Conservation (phyloP, 2,888 invertebrate species). For the Erebia epiphron region DNA sequence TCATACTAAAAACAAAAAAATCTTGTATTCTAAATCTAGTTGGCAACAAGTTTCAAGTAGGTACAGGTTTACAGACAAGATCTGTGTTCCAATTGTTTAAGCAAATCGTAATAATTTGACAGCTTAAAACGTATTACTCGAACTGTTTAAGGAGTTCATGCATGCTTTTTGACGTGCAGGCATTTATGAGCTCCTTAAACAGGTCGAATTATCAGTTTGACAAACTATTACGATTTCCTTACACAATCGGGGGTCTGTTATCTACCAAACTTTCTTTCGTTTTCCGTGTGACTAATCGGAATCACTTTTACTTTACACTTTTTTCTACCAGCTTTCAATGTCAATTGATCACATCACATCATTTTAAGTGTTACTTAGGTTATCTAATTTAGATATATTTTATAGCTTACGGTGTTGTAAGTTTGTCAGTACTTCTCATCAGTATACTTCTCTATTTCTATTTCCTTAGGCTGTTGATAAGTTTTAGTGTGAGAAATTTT, state of each 20-base stretch:
- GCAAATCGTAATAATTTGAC: too few relatives aligned
- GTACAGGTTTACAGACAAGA: too few relatives aligned
- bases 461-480: not conserved
- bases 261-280: conserved; percentile 34
- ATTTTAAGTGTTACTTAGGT: conserved; percentile 9
- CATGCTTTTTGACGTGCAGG: too few relatives aligned
- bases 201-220: too few relatives aligned
- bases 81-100: too few relatives aligned
- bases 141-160: too few relatives aligned
- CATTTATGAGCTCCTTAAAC: too few relatives aligned
- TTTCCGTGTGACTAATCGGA: conserved; percentile 35
- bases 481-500: not conserved
- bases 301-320: conserved; percentile 26
- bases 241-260: not conserved
- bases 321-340: conserved; percentile 36
- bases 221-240: too few relatives aligned
- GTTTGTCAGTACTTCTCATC: not conserved
- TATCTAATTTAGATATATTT: conserved; percentile 10
- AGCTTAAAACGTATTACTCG: too few relatives aligned
- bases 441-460: not conserved
- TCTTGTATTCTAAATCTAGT: too few relatives aligned
- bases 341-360: conserved; percentile 34
- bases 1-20: too few relatives aligned
- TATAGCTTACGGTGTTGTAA: conserved; percentile 32
- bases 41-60: too few relatives aligned